These are phyloP conservation scores for Melipona beecheii DNA, from an alignment of 2,888 invertebrate species.

Conservation along the genomic window DNA sequence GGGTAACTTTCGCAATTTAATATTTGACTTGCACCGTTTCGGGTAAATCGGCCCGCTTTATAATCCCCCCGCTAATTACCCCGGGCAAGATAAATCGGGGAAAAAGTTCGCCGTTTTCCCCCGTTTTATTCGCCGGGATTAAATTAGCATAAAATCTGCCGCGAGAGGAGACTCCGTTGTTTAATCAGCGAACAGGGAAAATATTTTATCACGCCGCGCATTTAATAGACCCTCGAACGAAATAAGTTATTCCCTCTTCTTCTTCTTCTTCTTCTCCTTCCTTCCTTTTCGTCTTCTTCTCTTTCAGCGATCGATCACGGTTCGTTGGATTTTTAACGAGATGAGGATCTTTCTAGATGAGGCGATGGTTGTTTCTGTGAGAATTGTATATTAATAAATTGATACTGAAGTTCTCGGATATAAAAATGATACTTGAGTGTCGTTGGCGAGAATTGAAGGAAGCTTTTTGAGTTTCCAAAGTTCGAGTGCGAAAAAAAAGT, in stretches of 20 bases:
- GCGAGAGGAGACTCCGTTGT: conserved; percentile 33
- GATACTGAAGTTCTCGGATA: background rate
- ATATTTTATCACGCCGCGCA: conserved; percentile 7
- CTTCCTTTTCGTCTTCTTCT: background rate
- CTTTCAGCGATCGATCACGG: background rate
- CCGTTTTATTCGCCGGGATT: conserved; percentile 35
- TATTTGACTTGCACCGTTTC: conserved; percentile 40
- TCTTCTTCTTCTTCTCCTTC: background rate
- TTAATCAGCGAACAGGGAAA: conserved; percentile 37
- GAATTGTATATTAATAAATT: conserved; percentile 5
- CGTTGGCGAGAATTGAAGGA: background rate
- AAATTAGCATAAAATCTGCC: conserved; percentile 56
- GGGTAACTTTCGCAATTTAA: conserved; percentile 43
- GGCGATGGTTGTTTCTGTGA: background rate
- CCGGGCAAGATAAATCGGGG: conserved; percentile 39
- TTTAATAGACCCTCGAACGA: conserved; percentile 15
- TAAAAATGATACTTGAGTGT: background rate
- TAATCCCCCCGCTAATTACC: conserved; percentile 52
- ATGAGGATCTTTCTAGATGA: background rate
- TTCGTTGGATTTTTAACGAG: background rate
- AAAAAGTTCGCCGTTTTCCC: conserved; percentile 38
- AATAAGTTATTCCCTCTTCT: background rate
- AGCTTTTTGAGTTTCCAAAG: background rate
- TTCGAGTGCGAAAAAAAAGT: background rate
- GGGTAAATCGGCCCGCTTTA: conserved; percentile 33